Conservation (phyloP, 2,113 vertebrate genomes). For the Urocolius indicus region DNA sequence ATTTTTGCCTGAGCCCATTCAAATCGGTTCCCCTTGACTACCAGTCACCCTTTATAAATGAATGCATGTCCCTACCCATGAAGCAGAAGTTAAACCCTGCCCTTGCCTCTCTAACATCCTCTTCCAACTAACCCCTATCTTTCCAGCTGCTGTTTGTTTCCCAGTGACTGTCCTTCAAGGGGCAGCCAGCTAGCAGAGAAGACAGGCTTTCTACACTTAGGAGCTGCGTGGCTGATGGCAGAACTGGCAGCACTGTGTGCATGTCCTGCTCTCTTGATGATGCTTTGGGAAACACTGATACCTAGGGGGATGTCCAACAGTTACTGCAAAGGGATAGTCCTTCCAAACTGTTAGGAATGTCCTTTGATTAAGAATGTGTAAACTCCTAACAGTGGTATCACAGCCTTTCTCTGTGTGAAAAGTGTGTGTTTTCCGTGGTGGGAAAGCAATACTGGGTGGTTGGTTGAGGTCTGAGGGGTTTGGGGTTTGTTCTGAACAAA, state of each 20-base stretch:
- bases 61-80: not conserved
- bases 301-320: not conserved
- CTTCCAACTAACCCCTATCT: not conserved
- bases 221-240: not conserved
- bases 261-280: not conserved
- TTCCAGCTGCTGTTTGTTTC: accelerated
- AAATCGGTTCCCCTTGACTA: not conserved
- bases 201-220: not conserved
- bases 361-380: not conserved
- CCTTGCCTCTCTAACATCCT: not conserved
- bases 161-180: not conserved
- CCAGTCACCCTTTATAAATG: not conserved
- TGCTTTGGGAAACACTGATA: not conserved
- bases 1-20: not conserved
- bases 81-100: not conserved
- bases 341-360: not conserved
- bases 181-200: not conserved
- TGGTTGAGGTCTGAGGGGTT: not conserved
- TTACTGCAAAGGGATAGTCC: not conserved
- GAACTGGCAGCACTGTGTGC: not conserved
- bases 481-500: not conserved
- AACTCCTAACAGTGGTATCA: not conserved
- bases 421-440: not conserved
- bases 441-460: not conserved
- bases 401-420: too few relatives aligned